phyloP scores from a whole-genome alignment of 2,888 invertebrate species.

The Caenorhabditis sp. region DNA sequence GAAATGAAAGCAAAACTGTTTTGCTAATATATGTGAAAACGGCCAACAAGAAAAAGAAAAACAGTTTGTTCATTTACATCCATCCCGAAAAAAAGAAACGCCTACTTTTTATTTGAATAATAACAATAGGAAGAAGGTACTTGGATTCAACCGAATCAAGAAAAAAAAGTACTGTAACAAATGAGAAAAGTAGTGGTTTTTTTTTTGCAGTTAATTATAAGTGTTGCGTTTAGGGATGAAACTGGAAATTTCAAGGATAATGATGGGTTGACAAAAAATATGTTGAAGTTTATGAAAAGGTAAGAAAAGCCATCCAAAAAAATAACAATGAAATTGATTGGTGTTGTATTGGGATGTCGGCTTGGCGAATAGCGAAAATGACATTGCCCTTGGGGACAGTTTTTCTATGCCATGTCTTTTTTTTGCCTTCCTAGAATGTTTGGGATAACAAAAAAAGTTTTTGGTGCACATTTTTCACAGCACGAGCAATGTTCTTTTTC shows the following conservation, averaged over 20 bases:
- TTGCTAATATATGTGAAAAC: background rate
- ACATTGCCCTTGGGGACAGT: background rate
- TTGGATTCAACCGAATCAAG: too few species aligned
- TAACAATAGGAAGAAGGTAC: too few species aligned
- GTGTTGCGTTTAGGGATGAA: background rate
- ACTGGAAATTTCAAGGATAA: conserved; percentile 1
- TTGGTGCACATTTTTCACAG: background rate
- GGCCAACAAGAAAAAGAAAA: background rate
- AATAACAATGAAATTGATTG: background rate
- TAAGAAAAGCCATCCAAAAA: background rate
- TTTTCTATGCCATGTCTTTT: background rate
- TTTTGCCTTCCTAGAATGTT: background rate
- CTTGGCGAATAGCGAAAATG: background rate
- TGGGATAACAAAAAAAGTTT: background rate
- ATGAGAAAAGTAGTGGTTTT: background rate
- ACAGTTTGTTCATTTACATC: too few species aligned
- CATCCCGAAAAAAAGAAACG: too few species aligned
- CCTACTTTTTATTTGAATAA: too few species aligned
- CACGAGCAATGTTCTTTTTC: too few species aligned
- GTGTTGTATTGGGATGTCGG: background rate
- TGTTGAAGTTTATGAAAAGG: background rate
- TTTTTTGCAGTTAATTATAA: background rate
- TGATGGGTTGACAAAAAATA: background rate
- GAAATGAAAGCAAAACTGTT: too few species aligned
- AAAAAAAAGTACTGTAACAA: background rate